Conservation (phyloP, 1,140 invertebrate species). For the Drosophila seguyi region DNA sequence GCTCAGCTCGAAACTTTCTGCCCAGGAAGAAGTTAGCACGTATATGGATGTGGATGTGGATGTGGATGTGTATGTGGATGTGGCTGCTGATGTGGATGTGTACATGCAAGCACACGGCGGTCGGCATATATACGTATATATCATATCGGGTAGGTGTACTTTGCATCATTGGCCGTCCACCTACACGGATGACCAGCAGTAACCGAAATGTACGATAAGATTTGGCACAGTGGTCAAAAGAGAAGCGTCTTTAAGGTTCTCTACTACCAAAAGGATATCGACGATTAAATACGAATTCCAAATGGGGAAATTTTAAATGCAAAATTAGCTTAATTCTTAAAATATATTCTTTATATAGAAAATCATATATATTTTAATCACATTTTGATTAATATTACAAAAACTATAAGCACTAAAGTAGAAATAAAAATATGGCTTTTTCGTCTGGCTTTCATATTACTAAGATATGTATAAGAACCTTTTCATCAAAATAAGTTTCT, state of each 20-base stretch:
- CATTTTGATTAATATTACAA: too few species aligned
- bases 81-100: conserved; percentile 16
- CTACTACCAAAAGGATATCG: not conserved
- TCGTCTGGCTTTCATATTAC: too few species aligned
- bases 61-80: too few species aligned
- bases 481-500: not conserved
- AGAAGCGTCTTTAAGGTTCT: too few species aligned
- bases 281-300: accelerated
- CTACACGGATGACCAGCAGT: conserved; percentile 56
- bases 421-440: too few species aligned
- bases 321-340: not conserved
- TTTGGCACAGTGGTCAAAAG: conserved; percentile 42
- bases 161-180: conserved; percentile 64
- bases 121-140: conserved; percentile 31
- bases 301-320: not conserved
- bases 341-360: too few species aligned
- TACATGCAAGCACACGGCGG: conserved; percentile 28
- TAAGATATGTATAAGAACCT: too few species aligned
- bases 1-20: conserved; percentile 54
- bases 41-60: conserved; percentile 26
- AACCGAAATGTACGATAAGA: conserved; percentile 59
- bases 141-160: conserved; percentile 47
- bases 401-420: too few species aligned
- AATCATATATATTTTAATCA: too few species aligned
- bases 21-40: conserved; percentile 50